Conservation (phyloP, 2,797 vertebrate genomes). For the Acrossocheilus fasciatus region DNA sequence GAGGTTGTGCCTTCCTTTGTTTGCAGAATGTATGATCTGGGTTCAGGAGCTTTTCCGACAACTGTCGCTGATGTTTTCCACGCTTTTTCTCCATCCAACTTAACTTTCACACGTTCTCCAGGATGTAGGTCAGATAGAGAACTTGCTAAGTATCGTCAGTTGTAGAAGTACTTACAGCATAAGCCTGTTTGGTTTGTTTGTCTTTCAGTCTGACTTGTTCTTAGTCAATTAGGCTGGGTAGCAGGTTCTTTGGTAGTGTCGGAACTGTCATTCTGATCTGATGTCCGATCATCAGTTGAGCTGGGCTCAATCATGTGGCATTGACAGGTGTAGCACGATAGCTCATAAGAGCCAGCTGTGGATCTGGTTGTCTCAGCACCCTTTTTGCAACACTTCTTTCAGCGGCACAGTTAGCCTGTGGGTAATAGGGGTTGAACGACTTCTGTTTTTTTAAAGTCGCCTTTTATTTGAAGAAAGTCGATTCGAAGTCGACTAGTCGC, state of each 20-base stretch:
- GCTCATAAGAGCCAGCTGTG: not conserved
- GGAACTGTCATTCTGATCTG: not conserved
- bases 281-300: not conserved
- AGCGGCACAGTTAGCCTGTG: constrained; percentile 27
- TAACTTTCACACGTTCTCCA: not conserved
- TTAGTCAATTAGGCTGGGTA: not conserved
- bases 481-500: no score
- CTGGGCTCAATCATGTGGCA: not conserved
- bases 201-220: not conserved
- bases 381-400: constrained; percentile 25
- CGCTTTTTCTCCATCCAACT: not conserved
- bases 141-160: not conserved
- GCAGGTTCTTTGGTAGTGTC: not conserved
- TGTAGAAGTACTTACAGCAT: not conserved
- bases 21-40: not conserved
- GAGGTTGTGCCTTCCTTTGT: not conserved
- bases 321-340: not conserved
- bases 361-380: constrained; percentile 22
- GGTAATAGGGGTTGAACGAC: no score
- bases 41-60: not conserved
- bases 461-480: no score
- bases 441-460: no score
- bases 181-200: not conserved
- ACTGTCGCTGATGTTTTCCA: not conserved
- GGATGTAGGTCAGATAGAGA: not conserved